These are phyloP conservation scores for Pyrocephalus nanus DNA, from an alignment of 2,797 vertebrate species.

Conservation along the genomic window DNA sequence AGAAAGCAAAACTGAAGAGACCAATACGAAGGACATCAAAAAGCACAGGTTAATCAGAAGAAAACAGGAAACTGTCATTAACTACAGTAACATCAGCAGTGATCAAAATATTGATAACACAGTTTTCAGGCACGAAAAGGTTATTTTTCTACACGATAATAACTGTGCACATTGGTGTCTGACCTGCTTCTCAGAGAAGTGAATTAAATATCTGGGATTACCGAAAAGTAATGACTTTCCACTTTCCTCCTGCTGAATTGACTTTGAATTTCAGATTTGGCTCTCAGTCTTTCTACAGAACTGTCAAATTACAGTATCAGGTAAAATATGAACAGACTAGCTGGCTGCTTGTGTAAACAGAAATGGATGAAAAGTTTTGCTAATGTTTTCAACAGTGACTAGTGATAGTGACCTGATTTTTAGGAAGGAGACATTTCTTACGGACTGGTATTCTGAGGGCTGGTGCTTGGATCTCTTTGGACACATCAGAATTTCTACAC, in stretches of 20 bases:
- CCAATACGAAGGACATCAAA: background rate
- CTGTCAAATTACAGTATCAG: background rate
- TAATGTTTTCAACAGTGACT: background rate
- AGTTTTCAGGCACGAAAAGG: background rate
- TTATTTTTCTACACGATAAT: background rate
- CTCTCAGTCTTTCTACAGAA: background rate
- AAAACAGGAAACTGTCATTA: background rate
- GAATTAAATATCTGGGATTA: background rate
- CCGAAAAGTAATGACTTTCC: background rate
- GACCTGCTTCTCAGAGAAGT: slow-evolving; percentile 10
- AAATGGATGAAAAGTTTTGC: background rate
- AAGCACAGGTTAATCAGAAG: background rate
- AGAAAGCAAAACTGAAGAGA: background rate
- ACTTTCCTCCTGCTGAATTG: background rate
- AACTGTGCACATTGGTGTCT: background rate
- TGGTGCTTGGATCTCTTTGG: background rate
- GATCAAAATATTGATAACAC: background rate
- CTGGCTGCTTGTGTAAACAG: background rate
- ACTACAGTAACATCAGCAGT: background rate
- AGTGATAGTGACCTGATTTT: background rate
- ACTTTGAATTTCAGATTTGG: slow-evolving; percentile 23
- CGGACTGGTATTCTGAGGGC: background rate
- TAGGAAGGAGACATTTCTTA: background rate
- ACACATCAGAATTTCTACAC: background rate
- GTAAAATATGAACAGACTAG: background rate